Evolutionary conservation across 2,113 vertebrate species (phyloP).

Genomic region (Lota lota): DNA sequence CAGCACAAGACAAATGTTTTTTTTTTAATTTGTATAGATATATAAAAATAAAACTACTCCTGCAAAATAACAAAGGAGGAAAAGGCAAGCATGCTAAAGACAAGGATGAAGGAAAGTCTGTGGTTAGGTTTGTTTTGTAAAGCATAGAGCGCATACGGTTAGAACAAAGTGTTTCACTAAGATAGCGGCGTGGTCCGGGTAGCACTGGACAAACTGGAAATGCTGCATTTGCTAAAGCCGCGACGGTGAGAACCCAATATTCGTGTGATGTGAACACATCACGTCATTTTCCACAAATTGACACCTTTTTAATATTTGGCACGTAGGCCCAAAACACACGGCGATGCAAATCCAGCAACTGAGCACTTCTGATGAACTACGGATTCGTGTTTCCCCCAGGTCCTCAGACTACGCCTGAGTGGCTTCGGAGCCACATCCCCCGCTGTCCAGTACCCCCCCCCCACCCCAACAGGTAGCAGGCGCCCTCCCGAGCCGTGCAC

Average conservation of each 20-base stretch:
- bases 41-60: background rate
- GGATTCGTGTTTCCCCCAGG: too few species aligned
- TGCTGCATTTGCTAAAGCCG: background rate
- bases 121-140: slow-evolving; percentile 33
- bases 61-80: slow-evolving; percentile 22
- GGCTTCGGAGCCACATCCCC: too few species aligned
- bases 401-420: too few species aligned
- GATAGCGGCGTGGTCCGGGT: slow-evolving; percentile 28
- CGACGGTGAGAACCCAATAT: slow-evolving; percentile 7
- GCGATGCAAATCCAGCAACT: too few species aligned
- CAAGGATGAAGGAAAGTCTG: slow-evolving; percentile 31
- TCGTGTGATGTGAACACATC: background rate
- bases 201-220: slow-evolving; percentile 63
- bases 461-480: slow-evolving; percentile 24
- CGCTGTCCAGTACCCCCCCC: background rate
- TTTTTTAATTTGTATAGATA: too few species aligned
- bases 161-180: background rate
- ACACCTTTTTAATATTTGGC: too few species aligned
- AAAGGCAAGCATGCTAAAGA: slow-evolving; percentile 37
- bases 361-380: too few species aligned
- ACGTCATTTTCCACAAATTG: too few species aligned
- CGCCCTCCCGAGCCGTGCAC: slow-evolving; percentile 50
- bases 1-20: too few species aligned
- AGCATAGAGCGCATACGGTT: background rate
- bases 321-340: too few species aligned